Evolutionary conservation across 2,888 invertebrate species (phyloP), one percentile per base, ranked within the genome.

Genomic region (Ptilodon capucinus): DNA sequence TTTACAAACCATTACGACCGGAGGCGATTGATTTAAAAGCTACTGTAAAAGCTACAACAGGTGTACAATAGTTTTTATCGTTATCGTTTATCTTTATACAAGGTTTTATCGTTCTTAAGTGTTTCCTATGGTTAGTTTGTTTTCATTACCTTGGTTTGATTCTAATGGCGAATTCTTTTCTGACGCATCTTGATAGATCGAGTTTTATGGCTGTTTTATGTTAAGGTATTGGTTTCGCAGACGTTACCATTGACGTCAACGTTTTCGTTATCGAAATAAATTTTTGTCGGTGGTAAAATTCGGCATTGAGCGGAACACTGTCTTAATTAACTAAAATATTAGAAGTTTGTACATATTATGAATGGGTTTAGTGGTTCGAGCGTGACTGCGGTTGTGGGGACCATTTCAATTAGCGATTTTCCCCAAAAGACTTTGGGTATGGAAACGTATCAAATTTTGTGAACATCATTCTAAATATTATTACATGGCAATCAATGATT

Each of bases 161-260:
- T 42, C 7, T 41, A 42, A 42, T 46, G 39, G 35, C 34, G n/a
- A 14, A 51, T 28, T 28, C 28, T 48, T 42, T 39, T 23, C 23
- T 34, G 18, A 28, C 40, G 6, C 40, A 25, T 36, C 25, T 41
- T 48, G 23, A 48, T 42, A 36, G 40, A 51, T 57, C 42, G 34
- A 0, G 25, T n/a, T 56, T 57, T 46, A 60, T 56, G 8, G 44
- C 46, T 39, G 46, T 46, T 56, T 60, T 41, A 48, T 57, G 48
- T 32, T 35, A 9, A 46, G 35, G 60, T 41, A 46, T 44, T 44
- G 44, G 48, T 57, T 48, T 46, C 40, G 36, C 30, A 9, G 18
- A 25, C 42, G 17, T 45, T 60, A 48, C 5, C 16, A 17, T 17
- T 35, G 34, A 17, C 34, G 34, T 17, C 17, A 16, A 8, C 2